Evolutionary conservation across 2,797 vertebrate species (phyloP).

Genomic region (Acestrorhynchus altus): DNA sequence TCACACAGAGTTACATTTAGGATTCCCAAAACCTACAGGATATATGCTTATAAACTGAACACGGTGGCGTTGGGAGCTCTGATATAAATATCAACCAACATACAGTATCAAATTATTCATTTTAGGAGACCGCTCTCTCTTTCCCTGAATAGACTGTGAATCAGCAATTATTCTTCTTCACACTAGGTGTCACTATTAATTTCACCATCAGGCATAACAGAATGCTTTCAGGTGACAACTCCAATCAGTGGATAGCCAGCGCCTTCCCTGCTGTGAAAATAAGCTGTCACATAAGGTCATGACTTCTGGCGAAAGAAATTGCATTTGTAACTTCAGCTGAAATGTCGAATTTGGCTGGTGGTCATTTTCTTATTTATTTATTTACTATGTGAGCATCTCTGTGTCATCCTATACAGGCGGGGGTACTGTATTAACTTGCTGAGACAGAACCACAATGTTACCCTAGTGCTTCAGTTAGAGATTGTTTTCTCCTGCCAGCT

Average conservation of each 20-base stretch:
- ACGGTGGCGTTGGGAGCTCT: slow-evolving; percentile 21
- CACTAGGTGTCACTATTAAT: slow-evolving; percentile 91
- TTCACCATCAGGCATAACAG: slow-evolving; percentile 84
- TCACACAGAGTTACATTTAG: not conserved
- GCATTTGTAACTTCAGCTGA: slow-evolving; percentile 69
- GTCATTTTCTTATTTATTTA: slow-evolving; percentile 71
- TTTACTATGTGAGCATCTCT: not conserved
- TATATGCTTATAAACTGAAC: not conserved
- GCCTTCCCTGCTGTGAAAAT: slow-evolving; percentile 84
- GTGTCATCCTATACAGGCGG: not conserved
- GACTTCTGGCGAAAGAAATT: slow-evolving; percentile 88
- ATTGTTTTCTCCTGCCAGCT: slow-evolving; percentile 78
- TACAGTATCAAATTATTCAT: slow-evolving; percentile 59
- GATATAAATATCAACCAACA: slow-evolving; percentile 50
- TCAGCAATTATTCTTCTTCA: slow-evolving; percentile 90
- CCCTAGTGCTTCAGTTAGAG: slow-evolving; percentile 78
- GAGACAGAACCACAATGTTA: slow-evolving; percentile 61
- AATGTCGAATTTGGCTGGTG: slow-evolving; percentile 84
- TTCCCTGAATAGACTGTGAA: slow-evolving; percentile 79
- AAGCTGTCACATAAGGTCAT: slow-evolving; percentile 89
- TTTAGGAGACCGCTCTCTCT: slow-evolving; percentile 61
- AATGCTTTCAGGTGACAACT: slow-evolving; percentile 94
- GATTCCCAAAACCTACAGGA: not conserved
- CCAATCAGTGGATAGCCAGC: slow-evolving; percentile 86
- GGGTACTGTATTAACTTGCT: not conserved